Base-by-base conservation (phyloP, 2,797 vertebrate genomes). In the Benthosema pterotum region DNA sequence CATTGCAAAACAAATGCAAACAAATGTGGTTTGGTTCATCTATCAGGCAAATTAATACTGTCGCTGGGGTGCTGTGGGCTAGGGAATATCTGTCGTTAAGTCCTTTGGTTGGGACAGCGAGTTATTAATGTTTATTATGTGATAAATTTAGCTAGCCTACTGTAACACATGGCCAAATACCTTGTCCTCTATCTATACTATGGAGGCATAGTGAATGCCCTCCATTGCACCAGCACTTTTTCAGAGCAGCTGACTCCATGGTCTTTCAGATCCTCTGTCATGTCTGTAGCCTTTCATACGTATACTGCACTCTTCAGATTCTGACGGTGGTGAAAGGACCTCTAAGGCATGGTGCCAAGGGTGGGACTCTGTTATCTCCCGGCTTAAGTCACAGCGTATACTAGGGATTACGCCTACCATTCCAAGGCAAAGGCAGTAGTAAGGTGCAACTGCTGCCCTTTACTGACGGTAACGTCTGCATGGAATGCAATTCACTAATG, bases 321-420 rank as follows among this genome's bases (percentile, higher is more conserved):
- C 54, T 14, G 9, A 38, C 42, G 13, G 12, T 7, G 32, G 19
- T 52, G 45, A 51, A 38, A 50, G 65, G 57, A 45, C 42, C 14
- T 42, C 53, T 53, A 16, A 47, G 43, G 52, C 57, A 17, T 16
- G 68, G 51, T 70, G 68, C 65, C 67, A 63, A 47, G 58, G 79
- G 79, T 13, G 25, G 62, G 66, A 51, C 67, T 63, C 46, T 54
- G 45, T 75, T 85, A 77, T 73, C 74, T 74, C 55, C 43, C 42
- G 65, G 52, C 57, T 54, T 9, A 16, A 72, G 63, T 45, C n/a
- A 1, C 52, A 72, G 57, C 46, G 47, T 59, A 69, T 72, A 47
- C 42, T 32, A n/a, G 42, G 79, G 81, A 83, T 86, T 85, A 81
- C 65, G 49, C 57, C 72, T 57, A 64, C 69, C 78, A 77, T 80